Percentiles rank a stretch among this genome's conserved stretches.
phyloP scores from a whole-genome alignment of 2,113 vertebrate species.

The Oriolus oriolus region DNA sequence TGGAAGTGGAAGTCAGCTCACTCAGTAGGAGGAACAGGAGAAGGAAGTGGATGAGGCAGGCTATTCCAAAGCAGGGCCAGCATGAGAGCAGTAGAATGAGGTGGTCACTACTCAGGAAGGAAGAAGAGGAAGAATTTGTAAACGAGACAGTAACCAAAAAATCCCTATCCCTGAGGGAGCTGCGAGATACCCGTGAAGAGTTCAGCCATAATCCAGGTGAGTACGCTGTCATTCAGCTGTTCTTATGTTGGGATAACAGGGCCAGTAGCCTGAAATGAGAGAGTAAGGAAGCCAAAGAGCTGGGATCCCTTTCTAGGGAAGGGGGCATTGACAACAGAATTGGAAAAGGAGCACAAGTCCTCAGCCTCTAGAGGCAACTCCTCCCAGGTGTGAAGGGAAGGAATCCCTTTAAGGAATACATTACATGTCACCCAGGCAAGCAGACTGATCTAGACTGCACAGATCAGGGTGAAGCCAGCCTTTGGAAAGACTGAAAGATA shows the following conservation, averaged over 20 bases:
- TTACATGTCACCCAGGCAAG: background rate
- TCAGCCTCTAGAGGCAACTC: background rate
- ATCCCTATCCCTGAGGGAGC: background rate
- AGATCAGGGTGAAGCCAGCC: background rate
- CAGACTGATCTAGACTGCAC: background rate
- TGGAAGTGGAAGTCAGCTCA: background rate
- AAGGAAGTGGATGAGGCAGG: background rate
- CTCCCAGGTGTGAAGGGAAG: background rate
- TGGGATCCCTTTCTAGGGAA: background rate
- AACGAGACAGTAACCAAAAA: background rate
- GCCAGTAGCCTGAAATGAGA: background rate
- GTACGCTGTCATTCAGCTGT: background rate
- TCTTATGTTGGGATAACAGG: background rate
- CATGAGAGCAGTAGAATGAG: background rate
- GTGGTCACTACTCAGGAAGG: background rate
- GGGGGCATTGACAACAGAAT: background rate
- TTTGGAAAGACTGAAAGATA: background rate
- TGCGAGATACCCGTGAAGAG: rapidly evolving
- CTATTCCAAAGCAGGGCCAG: background rate
- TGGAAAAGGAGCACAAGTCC: background rate
- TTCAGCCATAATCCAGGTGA: background rate
- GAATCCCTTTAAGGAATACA: background rate
- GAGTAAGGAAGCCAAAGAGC: background rate
- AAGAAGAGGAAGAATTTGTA: background rate
- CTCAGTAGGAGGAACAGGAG: background rate